Percentiles rank a stretch among this genome's conserved stretches.
These are phyloP conservation scores for Temnopleurus reevesii DNA, from an alignment of 53 echinoderm and acorn worm species.

Conservation along the genomic window DNA sequence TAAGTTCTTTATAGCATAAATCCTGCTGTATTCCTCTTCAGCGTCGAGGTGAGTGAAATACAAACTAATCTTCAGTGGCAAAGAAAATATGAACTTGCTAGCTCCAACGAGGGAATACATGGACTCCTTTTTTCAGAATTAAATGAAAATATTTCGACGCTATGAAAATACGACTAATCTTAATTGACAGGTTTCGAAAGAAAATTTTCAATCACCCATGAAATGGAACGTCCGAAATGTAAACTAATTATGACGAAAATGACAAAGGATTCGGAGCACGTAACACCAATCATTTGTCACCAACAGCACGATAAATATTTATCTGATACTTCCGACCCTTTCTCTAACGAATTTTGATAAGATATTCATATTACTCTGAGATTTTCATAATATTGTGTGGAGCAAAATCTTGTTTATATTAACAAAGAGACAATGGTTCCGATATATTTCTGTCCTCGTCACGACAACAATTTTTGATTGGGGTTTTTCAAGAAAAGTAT, in stretches of 20 bases:
- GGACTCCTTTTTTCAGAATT: too few relatives aligned
- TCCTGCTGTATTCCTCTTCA: too few relatives aligned
- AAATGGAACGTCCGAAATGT: conserved; percentile 11
- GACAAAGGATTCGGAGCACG: background rate
- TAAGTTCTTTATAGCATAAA: too few relatives aligned
- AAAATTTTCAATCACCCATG: background rate
- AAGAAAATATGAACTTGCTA: too few relatives aligned
- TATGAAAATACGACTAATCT: conserved; percentile 5
- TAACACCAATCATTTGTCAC: conserved; percentile 15
- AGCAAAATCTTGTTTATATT: background rate
- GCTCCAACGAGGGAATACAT: too few relatives aligned
- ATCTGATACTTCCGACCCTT: background rate
- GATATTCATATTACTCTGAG: background rate
- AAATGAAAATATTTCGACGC: background rate
- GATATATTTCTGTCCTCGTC: background rate
- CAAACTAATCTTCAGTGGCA: too few relatives aligned
- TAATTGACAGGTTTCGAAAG: background rate
- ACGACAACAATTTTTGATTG: background rate
- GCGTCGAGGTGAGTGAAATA: too few relatives aligned
- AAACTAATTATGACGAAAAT: conserved; percentile 28
- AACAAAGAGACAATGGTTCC: background rate
- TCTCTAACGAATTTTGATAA: conserved; percentile 2
- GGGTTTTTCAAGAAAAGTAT: too few relatives aligned
- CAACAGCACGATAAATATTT: conserved; percentile 8
- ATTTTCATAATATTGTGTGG: background rate